phyloP scores from a whole-genome alignment of 2,113 vertebrate genomes.

The Sorex fumeus region DNA sequence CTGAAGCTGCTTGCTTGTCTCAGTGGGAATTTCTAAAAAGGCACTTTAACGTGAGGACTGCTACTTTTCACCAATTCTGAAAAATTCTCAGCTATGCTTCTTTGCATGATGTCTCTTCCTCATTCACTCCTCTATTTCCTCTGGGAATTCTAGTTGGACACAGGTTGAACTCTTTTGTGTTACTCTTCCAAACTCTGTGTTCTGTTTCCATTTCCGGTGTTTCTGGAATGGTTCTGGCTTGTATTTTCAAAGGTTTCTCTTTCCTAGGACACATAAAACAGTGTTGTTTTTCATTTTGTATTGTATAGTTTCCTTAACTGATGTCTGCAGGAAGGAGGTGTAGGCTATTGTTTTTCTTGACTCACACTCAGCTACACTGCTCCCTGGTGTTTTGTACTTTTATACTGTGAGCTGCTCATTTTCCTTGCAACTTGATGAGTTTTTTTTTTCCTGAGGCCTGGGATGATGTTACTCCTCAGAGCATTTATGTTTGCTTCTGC shows the following conservation, averaged over 20 bases:
- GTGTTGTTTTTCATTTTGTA: background rate
- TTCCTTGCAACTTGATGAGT: background rate
- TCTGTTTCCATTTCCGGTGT: background rate
- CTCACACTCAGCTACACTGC: background rate
- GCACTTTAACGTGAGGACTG: background rate
- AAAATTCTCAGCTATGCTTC: constrained; percentile 22
- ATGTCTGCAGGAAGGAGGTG: background rate
- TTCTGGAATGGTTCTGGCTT: background rate
- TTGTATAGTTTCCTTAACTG: background rate
- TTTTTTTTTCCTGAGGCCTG: background rate
- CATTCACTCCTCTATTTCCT: background rate
- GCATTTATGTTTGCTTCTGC: constrained; percentile 31
- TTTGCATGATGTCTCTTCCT: background rate
- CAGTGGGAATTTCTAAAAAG: constrained; percentile 40
- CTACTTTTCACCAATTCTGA: background rate
- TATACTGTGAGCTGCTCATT: background rate
- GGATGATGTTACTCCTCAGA: background rate
- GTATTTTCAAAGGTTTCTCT: constrained; percentile 3
- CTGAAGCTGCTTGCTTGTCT: background rate
- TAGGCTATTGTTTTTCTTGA: background rate
- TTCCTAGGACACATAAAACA: background rate
- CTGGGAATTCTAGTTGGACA: background rate
- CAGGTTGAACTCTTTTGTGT: background rate
- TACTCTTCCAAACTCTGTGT: background rate
- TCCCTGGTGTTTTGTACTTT: constrained; percentile 1